Conservation (phyloP, 2,888 invertebrate species). For the Lasioglossum lativentre region DNA sequence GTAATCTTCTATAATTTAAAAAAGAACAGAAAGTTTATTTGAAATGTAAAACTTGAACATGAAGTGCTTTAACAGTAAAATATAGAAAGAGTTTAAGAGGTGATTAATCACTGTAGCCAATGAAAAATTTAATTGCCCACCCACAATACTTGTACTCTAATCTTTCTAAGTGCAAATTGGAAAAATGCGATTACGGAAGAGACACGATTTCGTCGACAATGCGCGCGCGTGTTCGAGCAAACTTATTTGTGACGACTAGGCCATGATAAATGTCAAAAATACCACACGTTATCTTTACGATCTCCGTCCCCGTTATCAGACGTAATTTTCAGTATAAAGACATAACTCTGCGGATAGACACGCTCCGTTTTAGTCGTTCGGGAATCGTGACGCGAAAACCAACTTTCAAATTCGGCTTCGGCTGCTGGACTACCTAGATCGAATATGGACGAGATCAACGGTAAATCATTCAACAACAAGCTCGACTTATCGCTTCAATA, state of each 20-base stretch:
- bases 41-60: neutral
- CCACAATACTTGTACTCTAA: neutral
- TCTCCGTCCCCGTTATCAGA: slow-evolving; percentile 48
- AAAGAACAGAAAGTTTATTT: neutral
- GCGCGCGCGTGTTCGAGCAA: slow-evolving; percentile 27
- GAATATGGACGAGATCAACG: slow-evolving; percentile 44
- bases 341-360: slow-evolving; percentile 35
- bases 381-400: slow-evolving; percentile 30
- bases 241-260: slow-evolving; percentile 31
- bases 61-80: neutral
- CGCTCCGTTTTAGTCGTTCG: slow-evolving; percentile 32
- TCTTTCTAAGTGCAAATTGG: neutral
- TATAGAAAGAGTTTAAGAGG: neutral
- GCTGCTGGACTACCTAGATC: neutral
- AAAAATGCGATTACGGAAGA: neutral
- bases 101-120: neutral
- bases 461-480: slow-evolving; percentile 20
- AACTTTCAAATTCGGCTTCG: slow-evolving; percentile 16
- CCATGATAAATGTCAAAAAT: slow-evolving; percentile 63
- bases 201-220: neutral
- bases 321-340: slow-evolving; percentile 48
- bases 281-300: slow-evolving; percentile 68
- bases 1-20: neutral
- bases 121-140: neutral
- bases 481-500: neutral